A percentile compares a stretch with the other conserved stretches of the same genome.
These are phyloP conservation scores for Drosophila santomea DNA, from an alignment of 1,140 invertebrate genomes.

Conservation along the genomic window DNA sequence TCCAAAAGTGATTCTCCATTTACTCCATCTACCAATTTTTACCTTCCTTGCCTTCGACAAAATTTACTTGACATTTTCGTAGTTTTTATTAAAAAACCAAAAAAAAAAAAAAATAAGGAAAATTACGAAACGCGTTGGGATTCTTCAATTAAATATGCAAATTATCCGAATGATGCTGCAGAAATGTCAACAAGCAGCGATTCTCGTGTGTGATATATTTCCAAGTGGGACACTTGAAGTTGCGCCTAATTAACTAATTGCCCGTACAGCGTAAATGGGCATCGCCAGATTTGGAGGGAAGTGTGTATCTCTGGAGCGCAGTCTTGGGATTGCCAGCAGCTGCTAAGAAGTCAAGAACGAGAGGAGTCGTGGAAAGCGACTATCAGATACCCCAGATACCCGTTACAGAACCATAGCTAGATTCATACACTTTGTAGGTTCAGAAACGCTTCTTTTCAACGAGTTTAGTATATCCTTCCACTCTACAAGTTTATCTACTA, in stretches of 20 bases:
- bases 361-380: too few species aligned
- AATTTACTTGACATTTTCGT: slow-evolving; percentile 39
- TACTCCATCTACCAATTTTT: neutral
- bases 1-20: slow-evolving; percentile 24
- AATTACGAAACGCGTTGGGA: neutral
- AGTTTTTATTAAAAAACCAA: slow-evolving; percentile 37
- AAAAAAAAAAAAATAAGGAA: slow-evolving; percentile 1
- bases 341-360: neutral
- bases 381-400: too few species aligned
- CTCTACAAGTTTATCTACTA: too few species aligned
- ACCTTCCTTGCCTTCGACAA: slow-evolving; percentile 2
- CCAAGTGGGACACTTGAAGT: slow-evolving; percentile 61
- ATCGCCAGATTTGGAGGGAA: neutral
- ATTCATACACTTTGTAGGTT: too few species aligned
- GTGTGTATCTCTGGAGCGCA: neutral
- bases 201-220: slow-evolving; percentile 58
- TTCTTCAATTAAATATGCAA: slow-evolving; percentile 79
- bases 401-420: too few species aligned
- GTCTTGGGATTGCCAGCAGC: neutral
- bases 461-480: too few species aligned
- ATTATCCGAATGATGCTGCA: slow-evolving; percentile 70
- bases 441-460: too few species aligned
- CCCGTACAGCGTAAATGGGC: slow-evolving; percentile 10
- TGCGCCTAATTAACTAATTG: slow-evolving; percentile 77
- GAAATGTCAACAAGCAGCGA: slow-evolving; percentile 58